These are phyloP conservation scores for Meloidogyne hapla DNA, from an alignment of 1,140 invertebrate genomes.

Conservation along the genomic window DNA sequence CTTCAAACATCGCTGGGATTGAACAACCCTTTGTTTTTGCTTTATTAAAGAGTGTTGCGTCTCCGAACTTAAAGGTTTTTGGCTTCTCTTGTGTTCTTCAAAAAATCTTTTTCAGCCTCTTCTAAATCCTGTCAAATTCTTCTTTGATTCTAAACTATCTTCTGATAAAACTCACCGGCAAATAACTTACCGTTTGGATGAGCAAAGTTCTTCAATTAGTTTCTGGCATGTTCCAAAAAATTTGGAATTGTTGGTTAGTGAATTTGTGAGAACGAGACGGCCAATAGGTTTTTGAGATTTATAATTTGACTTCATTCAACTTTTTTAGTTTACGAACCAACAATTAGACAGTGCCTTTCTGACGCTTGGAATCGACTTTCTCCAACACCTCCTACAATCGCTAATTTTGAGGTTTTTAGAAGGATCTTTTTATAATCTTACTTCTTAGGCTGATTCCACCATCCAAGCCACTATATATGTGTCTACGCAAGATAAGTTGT, in stretches of 20 bases:
- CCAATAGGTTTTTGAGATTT: conserved; percentile 42
- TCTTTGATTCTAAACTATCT: conserved; percentile 46
- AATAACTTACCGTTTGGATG: conserved; percentile 66
- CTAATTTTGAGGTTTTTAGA: conserved; percentile 43
- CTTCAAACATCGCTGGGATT: conserved; percentile 36
- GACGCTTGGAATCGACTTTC: conserved; percentile 52
- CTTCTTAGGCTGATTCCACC: conserved; percentile 65
- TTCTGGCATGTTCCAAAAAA: conserved; percentile 56
- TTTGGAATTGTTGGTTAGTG: conserved; percentile 50
- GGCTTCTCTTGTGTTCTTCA: neutral
- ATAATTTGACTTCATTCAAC: neutral
- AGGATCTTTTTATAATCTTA: too few species aligned
- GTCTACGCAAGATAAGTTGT: conserved; percentile 83
- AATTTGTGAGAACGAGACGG: conserved; percentile 47
- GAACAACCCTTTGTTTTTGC: conserved; percentile 61
- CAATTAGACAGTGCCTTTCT: conserved; percentile 45
- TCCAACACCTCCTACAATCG: conserved; percentile 46
- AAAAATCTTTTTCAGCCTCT: conserved; percentile 34
- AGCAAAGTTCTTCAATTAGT: conserved; percentile 44
- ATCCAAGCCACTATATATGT: conserved; percentile 88
- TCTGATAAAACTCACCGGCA: conserved; percentile 69
- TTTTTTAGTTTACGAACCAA: conserved; percentile 56
- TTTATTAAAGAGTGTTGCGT: conserved; percentile 45
- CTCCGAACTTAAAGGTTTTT: conserved; percentile 18
- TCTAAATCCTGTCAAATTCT: conserved; percentile 40